phyloP scores from a whole-genome alignment of 1,140 invertebrate species.

The Saccostrea cuccullata region DNA sequence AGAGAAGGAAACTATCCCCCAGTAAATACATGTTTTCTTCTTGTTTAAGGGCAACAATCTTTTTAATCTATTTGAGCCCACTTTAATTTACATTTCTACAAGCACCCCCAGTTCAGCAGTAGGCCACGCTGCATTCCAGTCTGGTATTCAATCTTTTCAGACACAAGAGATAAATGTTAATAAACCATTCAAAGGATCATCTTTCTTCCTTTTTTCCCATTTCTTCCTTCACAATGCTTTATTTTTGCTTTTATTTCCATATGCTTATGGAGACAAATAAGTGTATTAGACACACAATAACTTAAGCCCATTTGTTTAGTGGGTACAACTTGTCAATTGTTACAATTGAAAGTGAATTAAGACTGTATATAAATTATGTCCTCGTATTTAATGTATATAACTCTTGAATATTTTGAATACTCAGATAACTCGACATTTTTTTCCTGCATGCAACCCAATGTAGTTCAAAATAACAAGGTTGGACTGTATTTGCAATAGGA shows the following conservation, averaged over 20 bases:
- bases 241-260: background rate
- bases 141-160: constrained; percentile 17
- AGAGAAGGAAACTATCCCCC: constrained; percentile 9
- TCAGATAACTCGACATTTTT: too few relatives aligned
- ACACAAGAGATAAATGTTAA: constrained; percentile 10
- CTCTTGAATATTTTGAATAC: too few relatives aligned
- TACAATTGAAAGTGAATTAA: too few relatives aligned
- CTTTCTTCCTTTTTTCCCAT: background rate
- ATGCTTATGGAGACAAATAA: background rate
- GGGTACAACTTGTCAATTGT: background rate
- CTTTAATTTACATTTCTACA: constrained; percentile 32
- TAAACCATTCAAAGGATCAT: constrained; percentile 20
- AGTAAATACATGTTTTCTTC: constrained; percentile 32
- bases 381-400: too few relatives aligned
- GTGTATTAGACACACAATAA: background rate
- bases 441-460: too few relatives aligned
- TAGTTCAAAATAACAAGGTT: too few relatives aligned
- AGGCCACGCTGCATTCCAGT: background rate
- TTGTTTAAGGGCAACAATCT: constrained; percentile 35
- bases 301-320: background rate
- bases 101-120: background rate
- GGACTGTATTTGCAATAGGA: too few relatives aligned
- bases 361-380: too few relatives aligned
- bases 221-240: background rate
- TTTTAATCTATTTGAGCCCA: constrained; percentile 21